A percentile compares a stretch with the other conserved stretches of the same genome.
phyloP scores from a whole-genome alignment of 2,113 vertebrate genomes.

The Henicopernis longicauda region DNA sequence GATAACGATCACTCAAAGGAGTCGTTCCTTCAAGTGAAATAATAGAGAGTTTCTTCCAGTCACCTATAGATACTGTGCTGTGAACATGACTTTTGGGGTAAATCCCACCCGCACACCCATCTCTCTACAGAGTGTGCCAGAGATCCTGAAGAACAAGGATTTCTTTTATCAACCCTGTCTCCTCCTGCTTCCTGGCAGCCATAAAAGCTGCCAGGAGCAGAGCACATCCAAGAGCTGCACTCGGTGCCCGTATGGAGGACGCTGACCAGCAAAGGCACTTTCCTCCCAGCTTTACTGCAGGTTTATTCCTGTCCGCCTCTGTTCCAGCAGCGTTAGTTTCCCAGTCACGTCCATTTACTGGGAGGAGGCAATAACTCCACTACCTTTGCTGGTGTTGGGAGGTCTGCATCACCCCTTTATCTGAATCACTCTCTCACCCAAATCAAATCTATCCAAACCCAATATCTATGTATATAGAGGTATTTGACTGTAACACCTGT shows the following conservation, averaged over 20 bases:
- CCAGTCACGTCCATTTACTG: not conserved
- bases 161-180: no score
- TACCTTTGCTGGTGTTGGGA: not conserved
- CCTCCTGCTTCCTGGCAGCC: not conserved
- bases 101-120: not conserved
- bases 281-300: not conserved
- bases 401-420: not conserved
- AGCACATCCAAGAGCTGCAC: not conserved
- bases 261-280: not conserved
- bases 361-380: not conserved
- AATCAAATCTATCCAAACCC: not conserved
- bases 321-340: not conserved
- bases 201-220: not conserved
- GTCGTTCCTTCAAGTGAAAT: not conserved
- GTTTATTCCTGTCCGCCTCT: not conserved
- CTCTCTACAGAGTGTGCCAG: accelerated
- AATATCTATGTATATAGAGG: not conserved
- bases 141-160: not conserved
- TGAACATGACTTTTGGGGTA: no score
- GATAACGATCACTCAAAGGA: not conserved
- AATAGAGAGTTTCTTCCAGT: not conserved
- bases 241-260: accelerated
- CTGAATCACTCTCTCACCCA: no score
- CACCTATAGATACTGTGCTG: not conserved
- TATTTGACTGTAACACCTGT: not conserved